Evolutionary conservation across 2,888 invertebrate genomes (phyloP).

Genomic region (Phasia obesa): DNA sequence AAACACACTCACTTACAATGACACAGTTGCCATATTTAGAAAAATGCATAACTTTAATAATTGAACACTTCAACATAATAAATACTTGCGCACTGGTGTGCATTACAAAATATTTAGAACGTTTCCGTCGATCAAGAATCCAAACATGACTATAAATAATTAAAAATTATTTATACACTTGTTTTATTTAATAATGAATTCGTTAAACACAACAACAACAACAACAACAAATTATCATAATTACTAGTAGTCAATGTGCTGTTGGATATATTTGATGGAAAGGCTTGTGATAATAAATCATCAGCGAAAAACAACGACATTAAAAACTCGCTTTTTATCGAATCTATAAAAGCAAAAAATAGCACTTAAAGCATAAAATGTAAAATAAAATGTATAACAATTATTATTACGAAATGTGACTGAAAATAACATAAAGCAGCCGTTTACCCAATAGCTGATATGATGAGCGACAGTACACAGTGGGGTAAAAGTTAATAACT

Average conservation of each 20-base stretch:
- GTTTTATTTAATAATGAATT: slow-evolving; percentile 26
- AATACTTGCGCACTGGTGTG: background rate
- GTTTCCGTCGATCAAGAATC: slow-evolving; percentile 45
- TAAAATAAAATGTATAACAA: slow-evolving; percentile 22
- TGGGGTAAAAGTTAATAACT: too few relatives aligned
- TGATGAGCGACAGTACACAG: background rate
- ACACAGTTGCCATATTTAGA: slow-evolving; percentile 45
- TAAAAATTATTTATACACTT: slow-evolving; percentile 17
- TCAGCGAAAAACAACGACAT: background rate
- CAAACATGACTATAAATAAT: slow-evolving; percentile 31
- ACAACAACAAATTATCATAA: slow-evolving; percentile 45
- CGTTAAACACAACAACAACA: slow-evolving; percentile 8
- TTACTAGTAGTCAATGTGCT: slow-evolving; percentile 4
- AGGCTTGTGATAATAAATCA: slow-evolving; percentile 37
- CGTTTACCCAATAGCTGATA: slow-evolving; percentile 1
- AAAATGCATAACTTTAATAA: slow-evolving; percentile 21
- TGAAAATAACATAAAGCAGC: background rate
- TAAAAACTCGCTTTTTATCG: background rate
- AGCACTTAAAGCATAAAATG: background rate
- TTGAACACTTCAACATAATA: slow-evolving; percentile 4
- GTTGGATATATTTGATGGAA: slow-evolving; percentile 32
- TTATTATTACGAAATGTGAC: slow-evolving; percentile 7
- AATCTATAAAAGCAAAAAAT: background rate
- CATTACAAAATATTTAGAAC: slow-evolving; percentile 55
- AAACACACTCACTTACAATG: slow-evolving; percentile 18